Evolutionary conservation across 2,888 invertebrate species (phyloP), one percentile per base, ranked within the genome.

Genomic region (Heterodera filipjevi): DNA sequence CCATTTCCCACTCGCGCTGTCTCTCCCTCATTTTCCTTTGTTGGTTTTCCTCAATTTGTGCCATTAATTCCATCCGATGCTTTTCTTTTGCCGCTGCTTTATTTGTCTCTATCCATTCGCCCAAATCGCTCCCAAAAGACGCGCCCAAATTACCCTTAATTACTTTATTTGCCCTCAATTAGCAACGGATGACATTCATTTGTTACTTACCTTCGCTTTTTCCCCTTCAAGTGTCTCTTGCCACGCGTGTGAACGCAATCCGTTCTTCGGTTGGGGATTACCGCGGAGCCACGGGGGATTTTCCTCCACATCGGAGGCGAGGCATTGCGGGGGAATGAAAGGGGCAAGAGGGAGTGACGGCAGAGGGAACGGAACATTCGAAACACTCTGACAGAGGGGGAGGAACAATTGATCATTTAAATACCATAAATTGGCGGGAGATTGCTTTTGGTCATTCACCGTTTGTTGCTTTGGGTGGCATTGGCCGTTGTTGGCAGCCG

Each of bases 201-300:
- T 39, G 39, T 0, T 39, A 10, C 8, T 12, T 1, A 39, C 39
- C 39, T 39, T 39, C 39, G 39, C 39, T 12, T 2, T 73, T 27
- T 22, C 14, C 27, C n/a, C 64, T 49, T 73, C 73, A 73, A 35
- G 35, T 8, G 59, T 30, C 30, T 39, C 72, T 49, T 78, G 74
- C 83, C 83, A 83, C 35, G 44, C 74, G 22, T 39, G 39, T 22
- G 80, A 78, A 16, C 83, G 80, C 39, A 82, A 78, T 30, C 82
- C 82, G 44, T 64, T 49, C 66, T 76, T 78, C 19, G 83, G 83
- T 71, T 83, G 83, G 22, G 82, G 84, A 72, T 80, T 82, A 10
- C 84, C 83, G n/a, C 81, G 78, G 10, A 84, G 82, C 83, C 83
- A 83, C 8, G 83, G 83, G 14, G 84, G 73, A 79, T 80, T 66